Evolutionary conservation across 2,113 vertebrate genomes (phyloP).

Genomic region (Protomyctophum bolini): DNA sequence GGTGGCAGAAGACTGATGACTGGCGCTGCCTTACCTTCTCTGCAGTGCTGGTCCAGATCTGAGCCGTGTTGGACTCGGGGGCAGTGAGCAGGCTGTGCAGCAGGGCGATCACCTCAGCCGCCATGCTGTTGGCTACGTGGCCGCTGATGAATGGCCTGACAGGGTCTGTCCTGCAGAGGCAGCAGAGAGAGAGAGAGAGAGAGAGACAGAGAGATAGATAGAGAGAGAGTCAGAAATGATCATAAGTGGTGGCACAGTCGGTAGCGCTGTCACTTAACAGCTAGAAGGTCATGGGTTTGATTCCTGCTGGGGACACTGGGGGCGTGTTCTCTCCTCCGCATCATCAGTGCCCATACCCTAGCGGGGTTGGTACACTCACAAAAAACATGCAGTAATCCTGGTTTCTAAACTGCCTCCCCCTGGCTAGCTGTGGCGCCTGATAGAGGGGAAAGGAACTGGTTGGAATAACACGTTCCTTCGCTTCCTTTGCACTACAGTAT

Average conservation of each 20-base stretch:
- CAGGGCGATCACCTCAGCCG: conserved; percentile 95
- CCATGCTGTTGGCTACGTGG: conserved; percentile 98
- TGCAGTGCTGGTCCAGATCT: conserved; percentile 97
- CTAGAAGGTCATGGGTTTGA: too few species aligned
- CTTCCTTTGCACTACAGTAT: too few species aligned
- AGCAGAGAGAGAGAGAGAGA: background rate
- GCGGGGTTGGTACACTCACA: too few species aligned
- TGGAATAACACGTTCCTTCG: too few species aligned
- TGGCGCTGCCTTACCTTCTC: conserved; percentile 84
- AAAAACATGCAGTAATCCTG: too few species aligned
- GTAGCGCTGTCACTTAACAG: too few species aligned
- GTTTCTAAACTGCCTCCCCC: background rate
- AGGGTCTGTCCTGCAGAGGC: conserved; percentile 85
- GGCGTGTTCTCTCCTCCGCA: too few species aligned
- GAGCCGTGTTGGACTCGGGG: conserved; percentile 94
- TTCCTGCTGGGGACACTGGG: too few species aligned
- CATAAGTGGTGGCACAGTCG: background rate
- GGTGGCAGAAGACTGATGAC: background rate
- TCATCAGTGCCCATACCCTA: too few species aligned
- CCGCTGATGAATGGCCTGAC: conserved; percentile 97
- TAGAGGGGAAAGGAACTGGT: too few species aligned
- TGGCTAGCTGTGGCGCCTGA: too few species aligned
- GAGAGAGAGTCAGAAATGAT: background rate
- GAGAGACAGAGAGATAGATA: background rate
- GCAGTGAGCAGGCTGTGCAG: conserved; percentile 95